phyloP scores from a whole-genome alignment of 2,888 invertebrate genomes.

The Drosophila ochracea region DNA sequence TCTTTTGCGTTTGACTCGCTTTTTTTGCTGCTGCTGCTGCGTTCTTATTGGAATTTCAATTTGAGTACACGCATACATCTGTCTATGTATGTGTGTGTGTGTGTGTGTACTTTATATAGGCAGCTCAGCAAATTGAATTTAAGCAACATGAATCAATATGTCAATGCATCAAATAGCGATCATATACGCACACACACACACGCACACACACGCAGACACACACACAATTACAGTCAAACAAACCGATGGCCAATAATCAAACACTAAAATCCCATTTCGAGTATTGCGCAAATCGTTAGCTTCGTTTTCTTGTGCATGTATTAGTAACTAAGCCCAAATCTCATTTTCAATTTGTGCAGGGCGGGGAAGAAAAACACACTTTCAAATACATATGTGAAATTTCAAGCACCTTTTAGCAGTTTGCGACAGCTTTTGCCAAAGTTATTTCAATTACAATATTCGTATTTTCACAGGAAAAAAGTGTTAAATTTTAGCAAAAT shows the following conservation, averaged over 20 bases:
- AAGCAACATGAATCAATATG: conserved; percentile 47
- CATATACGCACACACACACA: conserved; percentile 4
- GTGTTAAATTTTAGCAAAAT: neutral
- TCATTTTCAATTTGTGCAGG: neutral
- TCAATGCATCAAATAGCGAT: conserved; percentile 32
- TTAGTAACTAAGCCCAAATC: neutral
- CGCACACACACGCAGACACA: conserved; percentile 1
- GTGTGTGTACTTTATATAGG: conserved; percentile 4
- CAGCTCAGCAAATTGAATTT: conserved; percentile 48
- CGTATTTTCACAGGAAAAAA: neutral
- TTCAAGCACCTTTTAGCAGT: neutral
- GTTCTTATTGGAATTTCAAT: conserved; percentile 72
- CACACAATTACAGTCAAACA: conserved; percentile 2
- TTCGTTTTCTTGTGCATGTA: neutral
- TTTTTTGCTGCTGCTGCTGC: conserved; percentile 37
- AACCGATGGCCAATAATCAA: conserved; percentile 41
- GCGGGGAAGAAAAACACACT: neutral
- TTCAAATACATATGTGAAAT: conserved; percentile 1
- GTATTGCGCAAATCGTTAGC: conserved; percentile 4
- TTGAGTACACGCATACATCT: conserved; percentile 22
- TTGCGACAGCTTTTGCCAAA: neutral
- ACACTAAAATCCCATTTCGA: conserved; percentile 14
- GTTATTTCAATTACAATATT: conserved; percentile 4
- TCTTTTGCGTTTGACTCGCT: conserved; percentile 21
- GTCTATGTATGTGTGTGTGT: neutral